A percentile compares a stretch with the other conserved stretches of the same genome.
phyloP scores from a whole-genome alignment of 64 coral and sea anemone genomes.

The Acropora tenuis region DNA sequence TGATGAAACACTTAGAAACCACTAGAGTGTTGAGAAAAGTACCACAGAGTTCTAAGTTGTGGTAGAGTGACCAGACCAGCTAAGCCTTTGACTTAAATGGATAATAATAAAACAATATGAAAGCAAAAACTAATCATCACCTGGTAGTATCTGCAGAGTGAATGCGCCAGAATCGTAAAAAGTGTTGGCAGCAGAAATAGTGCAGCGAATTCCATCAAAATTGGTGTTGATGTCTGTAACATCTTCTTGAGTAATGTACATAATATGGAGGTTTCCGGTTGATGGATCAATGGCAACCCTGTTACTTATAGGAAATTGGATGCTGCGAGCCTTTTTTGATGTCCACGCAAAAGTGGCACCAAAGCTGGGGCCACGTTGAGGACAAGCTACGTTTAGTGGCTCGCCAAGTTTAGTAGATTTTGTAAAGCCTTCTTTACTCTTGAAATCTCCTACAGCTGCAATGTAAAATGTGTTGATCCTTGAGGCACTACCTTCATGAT shows the following conservation, averaged over 20 bases:
- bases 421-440: rapidly evolving
- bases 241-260: slow-evolving; percentile 25
- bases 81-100: too few species aligned
- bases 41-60: too few species aligned
- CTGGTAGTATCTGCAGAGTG: background rate
- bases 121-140: background rate
- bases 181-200: slow-evolving; percentile 14
- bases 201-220: slow-evolving; percentile 4
- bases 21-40: too few species aligned
- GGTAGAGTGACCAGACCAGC: too few species aligned
- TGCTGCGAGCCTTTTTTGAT: background rate
- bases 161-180: background rate
- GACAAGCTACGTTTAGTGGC: background rate
- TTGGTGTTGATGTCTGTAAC: background rate
- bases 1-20: too few species aligned
- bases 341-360: background rate
- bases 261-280: slow-evolving; percentile 33
- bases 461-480: background rate
- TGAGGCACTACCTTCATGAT: too few species aligned
- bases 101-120: too few species aligned
- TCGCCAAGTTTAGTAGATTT: background rate
- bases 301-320: background rate
- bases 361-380: background rate
- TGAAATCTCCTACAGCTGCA: background rate
- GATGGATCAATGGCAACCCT: background rate